Base-by-base conservation (phyloP, 2,113 vertebrate species). In the Psittacus erithacus region DNA sequence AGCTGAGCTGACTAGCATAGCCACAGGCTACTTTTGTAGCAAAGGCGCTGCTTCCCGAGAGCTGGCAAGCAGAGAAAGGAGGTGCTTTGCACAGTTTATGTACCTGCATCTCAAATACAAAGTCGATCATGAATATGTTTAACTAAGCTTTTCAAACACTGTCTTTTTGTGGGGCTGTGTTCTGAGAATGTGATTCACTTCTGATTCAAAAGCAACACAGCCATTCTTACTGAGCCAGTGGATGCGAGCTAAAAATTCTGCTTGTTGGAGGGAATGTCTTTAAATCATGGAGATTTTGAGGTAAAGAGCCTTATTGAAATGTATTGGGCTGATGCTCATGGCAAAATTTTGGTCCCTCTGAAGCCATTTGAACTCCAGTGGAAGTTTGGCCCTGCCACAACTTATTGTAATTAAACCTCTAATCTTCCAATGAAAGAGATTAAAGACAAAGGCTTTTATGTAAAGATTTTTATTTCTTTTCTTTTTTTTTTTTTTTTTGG, bases 381-480 rank as follows among this genome's bases (percentile, higher is more conserved):
- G 33, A 78, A 68, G 17, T 47, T 91, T 93, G 73, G 24, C n/a
- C 27, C 47, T 88, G 31, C 35, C 1, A 4, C 38, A 84, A 39
- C 3, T 64, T 60, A 52, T 11, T 71, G 57, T 68, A 73, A 83
- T 93, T 71, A 86, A 86, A 52, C 29, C 15, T 84, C 62, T 84
- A 44, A 69, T 93, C 43, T 73, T 84, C 63, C 65, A 38, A 46
- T 82, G 49, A 94, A 94, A 75, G 43, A 84, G 17, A 46, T 71
- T 68, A 76, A 93, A 95, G 65, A 93, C 68, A 86, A 88, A 86
- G 22, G 23, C 16, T 82, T 93, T 92, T 60, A 53, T 41, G 46
- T 68, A 75, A 83, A 90, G 62, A 8, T 47, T 10, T 64, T 79
- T 87, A 71, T 75, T 73, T 57, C 8, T 57, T 57, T 33, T 33